Conservation (phyloP, 2,888 invertebrate species). For the Adineta ricciae region DNA sequence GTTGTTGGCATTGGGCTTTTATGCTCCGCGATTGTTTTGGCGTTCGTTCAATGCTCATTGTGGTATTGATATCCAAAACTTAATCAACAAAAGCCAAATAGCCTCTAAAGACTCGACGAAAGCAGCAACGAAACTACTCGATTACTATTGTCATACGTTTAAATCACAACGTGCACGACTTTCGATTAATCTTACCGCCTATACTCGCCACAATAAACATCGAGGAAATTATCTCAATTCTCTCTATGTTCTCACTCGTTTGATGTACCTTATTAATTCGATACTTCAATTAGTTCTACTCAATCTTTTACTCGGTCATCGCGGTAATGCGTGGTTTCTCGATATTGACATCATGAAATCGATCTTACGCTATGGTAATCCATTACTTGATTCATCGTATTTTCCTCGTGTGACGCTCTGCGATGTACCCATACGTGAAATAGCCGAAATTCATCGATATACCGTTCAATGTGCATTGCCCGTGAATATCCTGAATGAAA, state of each 20-base stretch:
- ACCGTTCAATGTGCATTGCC: constrained; percentile 33
- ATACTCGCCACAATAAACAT: background rate
- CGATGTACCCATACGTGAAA: constrained; percentile 31
- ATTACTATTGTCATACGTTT: constrained; percentile 27
- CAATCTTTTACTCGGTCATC: constrained; percentile 30
- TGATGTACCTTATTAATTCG: constrained; percentile 31
- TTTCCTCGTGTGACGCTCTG: constrained; percentile 34
- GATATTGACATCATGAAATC: constrained; percentile 30
- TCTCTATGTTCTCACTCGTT: constrained; percentile 31
- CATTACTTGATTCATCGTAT: constrained; percentile 27
- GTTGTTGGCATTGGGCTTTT: constrained; percentile 30
- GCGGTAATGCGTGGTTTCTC: background rate
- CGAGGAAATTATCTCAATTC: constrained; percentile 28
- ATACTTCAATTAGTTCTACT: constrained; percentile 30
- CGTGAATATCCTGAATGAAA: constrained; percentile 34
- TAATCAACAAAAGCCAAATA: constrained; percentile 28
- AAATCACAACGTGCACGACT: background rate
- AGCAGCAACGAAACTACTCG: constrained; percentile 17
- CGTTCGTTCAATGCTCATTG: constrained; percentile 28
- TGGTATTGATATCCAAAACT: constrained; percentile 31
- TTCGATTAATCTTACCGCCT: background rate
- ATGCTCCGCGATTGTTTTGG: constrained; percentile 31
- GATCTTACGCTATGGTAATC: constrained; percentile 26
- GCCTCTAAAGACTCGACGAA: constrained; percentile 25
- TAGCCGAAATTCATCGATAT: constrained; percentile 31